A percentile compares a stretch with the other conserved stretches of the same genome.
phyloP scores from a whole-genome alignment of 53 echinoderm and acorn worm genomes.

The Luidia sarsii region DNA sequence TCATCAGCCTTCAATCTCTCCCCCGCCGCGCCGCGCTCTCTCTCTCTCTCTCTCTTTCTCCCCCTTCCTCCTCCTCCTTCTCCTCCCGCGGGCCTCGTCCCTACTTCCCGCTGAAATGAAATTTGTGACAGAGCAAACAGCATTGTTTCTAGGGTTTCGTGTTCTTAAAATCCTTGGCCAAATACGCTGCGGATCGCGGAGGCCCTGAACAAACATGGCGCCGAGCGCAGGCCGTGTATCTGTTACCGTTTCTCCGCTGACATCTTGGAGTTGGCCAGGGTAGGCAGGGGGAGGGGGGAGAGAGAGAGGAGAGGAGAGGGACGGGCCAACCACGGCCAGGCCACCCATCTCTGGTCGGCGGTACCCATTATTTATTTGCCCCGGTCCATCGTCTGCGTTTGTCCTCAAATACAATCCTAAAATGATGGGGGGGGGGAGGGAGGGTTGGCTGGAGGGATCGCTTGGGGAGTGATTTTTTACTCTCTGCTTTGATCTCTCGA shows the following conservation, averaged over 20 bases:
- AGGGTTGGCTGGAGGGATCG: neutral
- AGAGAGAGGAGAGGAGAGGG: too few species aligned
- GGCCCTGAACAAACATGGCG: slow-evolving; percentile 59
- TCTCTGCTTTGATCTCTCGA: slow-evolving; percentile 1
- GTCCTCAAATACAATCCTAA: slow-evolving; percentile 58
- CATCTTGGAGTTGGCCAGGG: neutral
- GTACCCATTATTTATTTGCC: slow-evolving; percentile 51
- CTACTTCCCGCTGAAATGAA: slow-evolving; percentile 56
- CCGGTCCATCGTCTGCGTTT: slow-evolving; percentile 52
- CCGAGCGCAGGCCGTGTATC: slow-evolving; percentile 22
- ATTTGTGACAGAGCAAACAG: slow-evolving; percentile 60
- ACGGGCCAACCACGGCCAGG: too few species aligned
- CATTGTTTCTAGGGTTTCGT: slow-evolving; percentile 63
- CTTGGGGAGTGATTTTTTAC: slow-evolving; percentile 51
- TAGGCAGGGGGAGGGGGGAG: too few species aligned
- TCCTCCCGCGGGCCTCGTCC: slow-evolving; percentile 55
- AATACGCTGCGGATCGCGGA: slow-evolving; percentile 54
- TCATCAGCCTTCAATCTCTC: neutral
- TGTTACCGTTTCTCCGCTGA: slow-evolving; percentile 42
- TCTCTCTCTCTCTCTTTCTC: too few species aligned
- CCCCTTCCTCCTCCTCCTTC: neutral
- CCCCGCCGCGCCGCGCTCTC: too few species aligned
- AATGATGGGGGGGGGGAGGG: slow-evolving; percentile 31
- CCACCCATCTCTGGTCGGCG: neutral
- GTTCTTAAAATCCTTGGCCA: slow-evolving; percentile 69